These are phyloP conservation scores for Vanessa cardui DNA, from an alignment of 2,888 invertebrate species.

Conservation along the genomic window DNA sequence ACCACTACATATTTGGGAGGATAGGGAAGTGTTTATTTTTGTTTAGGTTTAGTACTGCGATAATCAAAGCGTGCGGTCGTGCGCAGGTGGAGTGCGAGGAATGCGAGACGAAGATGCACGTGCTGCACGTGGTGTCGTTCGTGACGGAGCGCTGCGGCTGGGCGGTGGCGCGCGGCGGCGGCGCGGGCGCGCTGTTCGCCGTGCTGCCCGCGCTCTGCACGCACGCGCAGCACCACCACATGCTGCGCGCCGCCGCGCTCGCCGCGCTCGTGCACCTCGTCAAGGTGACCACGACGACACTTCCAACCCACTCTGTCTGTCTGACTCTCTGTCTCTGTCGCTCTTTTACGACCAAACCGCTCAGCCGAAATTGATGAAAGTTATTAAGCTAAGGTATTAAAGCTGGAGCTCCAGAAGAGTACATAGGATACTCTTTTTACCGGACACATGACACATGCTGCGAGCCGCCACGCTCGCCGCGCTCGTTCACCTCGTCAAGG, in stretches of 20 bases:
- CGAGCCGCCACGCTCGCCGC: constrained; percentile 95
- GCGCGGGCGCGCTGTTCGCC: constrained; percentile 88
- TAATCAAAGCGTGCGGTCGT: no score
- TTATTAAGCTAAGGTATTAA: no score
- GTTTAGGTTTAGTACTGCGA: no score
- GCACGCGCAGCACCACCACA: constrained; percentile 92
- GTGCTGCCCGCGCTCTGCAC: constrained; percentile 95
- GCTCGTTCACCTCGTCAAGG: constrained; percentile 92
- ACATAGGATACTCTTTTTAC: no score
- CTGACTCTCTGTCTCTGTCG: no score
- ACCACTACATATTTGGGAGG: background rate
- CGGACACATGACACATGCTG: no score
- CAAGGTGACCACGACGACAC: constrained; percentile 79
- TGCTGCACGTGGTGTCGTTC: constrained; percentile 93
- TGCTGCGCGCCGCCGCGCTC: constrained; percentile 95
- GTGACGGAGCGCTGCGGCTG: constrained; percentile 93
- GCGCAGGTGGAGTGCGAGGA: constrained; percentile 93
- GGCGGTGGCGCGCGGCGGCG: constrained; percentile 91
- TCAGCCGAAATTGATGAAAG: no score
- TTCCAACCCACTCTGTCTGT: no score
- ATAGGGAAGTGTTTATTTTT: no score
- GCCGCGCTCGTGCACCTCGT: constrained; percentile 93
- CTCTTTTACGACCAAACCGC: no score
- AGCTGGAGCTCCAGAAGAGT: no score
- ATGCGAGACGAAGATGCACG: constrained; percentile 98